Evolutionary conservation across 2,888 invertebrate genomes (phyloP).

Genomic region (Ormyrus nitidulus): DNA sequence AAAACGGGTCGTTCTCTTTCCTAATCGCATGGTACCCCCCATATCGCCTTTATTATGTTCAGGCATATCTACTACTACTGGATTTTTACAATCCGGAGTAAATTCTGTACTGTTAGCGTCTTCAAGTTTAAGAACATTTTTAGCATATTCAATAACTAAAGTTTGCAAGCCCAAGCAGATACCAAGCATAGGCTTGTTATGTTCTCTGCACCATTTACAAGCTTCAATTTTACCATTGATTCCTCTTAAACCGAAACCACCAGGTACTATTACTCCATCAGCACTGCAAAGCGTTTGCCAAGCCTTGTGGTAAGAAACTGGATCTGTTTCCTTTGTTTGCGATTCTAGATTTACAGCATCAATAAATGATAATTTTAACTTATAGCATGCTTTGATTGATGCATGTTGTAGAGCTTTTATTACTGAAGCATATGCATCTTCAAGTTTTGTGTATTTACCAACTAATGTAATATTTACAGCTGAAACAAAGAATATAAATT

Average conservation of each 20-base stretch:
- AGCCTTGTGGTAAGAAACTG: constrained; percentile 92
- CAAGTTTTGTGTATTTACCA: constrained; percentile 96
- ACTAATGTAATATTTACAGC: constrained; percentile 94
- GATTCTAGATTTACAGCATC: constrained; percentile 93
- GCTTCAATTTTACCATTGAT: constrained; percentile 97
- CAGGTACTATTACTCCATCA: constrained; percentile 85
- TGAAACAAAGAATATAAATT: constrained; percentile 33
- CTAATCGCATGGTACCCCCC: constrained; percentile 99
- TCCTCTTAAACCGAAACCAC: constrained; percentile 97
- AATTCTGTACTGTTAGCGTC: constrained; percentile 94
- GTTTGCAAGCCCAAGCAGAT: constrained; percentile 99
- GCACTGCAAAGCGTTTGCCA: constrained; percentile 94
- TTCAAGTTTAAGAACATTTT: constrained; percentile 86
- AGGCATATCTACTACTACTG: constrained; percentile 98
- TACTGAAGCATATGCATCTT: constrained; percentile 98
- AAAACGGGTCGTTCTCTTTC: constrained; percentile 92
- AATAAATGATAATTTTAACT: constrained; percentile 90
- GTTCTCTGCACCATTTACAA: constrained; percentile 93
- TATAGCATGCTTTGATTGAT: constrained; percentile 88
- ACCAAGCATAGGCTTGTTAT: constrained; percentile 93
- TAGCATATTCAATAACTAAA: constrained; percentile 95
- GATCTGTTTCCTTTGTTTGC: constrained; percentile 83
- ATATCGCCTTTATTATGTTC: constrained; percentile 95
- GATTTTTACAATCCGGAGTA: constrained; percentile 83
- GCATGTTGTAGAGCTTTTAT: constrained; percentile 97